phyloP scores from a whole-genome alignment of 2,113 vertebrate genomes.

The Mus spicilegus region DNA sequence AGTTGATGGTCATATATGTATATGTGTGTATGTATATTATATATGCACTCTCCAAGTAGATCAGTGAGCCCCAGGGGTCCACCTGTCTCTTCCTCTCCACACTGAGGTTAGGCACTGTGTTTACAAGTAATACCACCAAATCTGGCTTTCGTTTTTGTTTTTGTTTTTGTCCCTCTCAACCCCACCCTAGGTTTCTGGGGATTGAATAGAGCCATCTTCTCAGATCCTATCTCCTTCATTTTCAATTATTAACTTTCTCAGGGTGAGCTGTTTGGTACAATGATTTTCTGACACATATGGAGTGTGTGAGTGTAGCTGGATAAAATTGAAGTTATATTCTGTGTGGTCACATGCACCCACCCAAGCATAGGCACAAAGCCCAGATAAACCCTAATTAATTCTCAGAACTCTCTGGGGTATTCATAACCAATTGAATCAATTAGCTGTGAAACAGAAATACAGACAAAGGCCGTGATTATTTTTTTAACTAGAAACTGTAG shows the following conservation, averaged over 20 bases:
- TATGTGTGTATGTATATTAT: no score
- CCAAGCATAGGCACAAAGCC: background rate
- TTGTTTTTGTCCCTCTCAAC: background rate
- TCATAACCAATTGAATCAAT: background rate
- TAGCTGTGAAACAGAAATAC: constrained; percentile 22
- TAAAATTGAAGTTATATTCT: background rate
- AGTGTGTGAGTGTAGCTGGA: background rate
- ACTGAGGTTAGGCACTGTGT: background rate
- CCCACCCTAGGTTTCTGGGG: background rate
- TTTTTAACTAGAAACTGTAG: constrained; percentile 27
- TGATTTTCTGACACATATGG: background rate
- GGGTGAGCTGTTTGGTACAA: background rate
- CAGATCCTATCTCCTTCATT: background rate
- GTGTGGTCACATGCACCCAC: background rate
- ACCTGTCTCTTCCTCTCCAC: background rate
- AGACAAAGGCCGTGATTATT: background rate
- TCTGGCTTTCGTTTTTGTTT: background rate
- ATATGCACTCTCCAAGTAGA: background rate
- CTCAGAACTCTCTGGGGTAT: background rate
- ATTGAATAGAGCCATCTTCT: background rate
- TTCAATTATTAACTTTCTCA: constrained; percentile 18
- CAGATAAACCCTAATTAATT: constrained; percentile 28
- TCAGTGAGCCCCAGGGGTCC: background rate
- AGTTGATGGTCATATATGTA: background rate
- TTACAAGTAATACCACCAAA: background rate